Base-by-base conservation (phyloP, 2,888 invertebrate genomes). In the Rugalucina vietnamica region DNA sequence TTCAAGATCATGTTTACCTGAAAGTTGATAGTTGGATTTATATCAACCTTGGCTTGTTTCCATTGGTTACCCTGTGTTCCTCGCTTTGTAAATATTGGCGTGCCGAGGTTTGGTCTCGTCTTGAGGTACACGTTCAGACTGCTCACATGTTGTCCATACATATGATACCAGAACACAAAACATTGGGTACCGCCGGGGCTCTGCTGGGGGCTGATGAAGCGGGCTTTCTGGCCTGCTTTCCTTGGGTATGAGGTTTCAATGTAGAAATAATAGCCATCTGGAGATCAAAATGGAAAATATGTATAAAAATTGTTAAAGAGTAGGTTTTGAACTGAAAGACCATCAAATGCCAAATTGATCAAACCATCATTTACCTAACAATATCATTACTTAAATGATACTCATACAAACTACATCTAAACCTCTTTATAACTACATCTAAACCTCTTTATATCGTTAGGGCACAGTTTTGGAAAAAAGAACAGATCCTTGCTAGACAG, bases 161-260 rank as follows among this genome's bases (percentile, higher is more conserved):
- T 94, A 84, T 92, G 90, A 84, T 92, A 94, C 91, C 91, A 94
- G 88, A 94, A 91, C 4, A 84, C 87, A 21, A 94, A 84, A 82
- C 94, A 94, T 18, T 69, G 72, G 0, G 85, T 72, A 8, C 84
- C 76, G 5, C 85, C 76, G 1, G 84, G 81, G 2, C 24, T 21
- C 43, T 88, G 86, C 65, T 84, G 86, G 0, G 90, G 88, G 76
- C 90, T 91, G 60, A 91, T 43, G 1, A 94, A 87, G 80, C 96
- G 93, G 0, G 96, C 96, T 57, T 94, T 95, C 89, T 96, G 96
- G 0, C 96, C 96, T 81, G 95, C 89, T n/a, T 76, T 77, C 50
- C 89, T 81, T 8, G 91, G 91, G 0, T 81, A 18, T 18, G 90
- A 91, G 21, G 91, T 85, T 75, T 93, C 92, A 70, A 92, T 91